Evolutionary conservation across 2,797 vertebrate species (phyloP).

Genomic region (Taenioides sp.): DNA sequence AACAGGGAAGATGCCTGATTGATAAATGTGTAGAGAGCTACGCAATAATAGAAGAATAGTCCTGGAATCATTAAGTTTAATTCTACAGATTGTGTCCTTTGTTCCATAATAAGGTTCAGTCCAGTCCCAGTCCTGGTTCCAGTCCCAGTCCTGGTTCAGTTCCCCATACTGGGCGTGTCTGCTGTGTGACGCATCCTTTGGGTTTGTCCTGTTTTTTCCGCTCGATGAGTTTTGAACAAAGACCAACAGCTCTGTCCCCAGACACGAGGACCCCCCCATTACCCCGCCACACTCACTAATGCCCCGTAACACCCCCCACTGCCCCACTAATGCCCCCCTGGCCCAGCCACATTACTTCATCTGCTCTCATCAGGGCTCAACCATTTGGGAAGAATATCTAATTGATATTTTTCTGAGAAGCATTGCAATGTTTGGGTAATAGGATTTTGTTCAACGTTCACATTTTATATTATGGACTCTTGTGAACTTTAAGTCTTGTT

Average conservation of each 20-base stretch:
- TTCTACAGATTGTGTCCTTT: no score
- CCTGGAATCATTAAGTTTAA: neutral
- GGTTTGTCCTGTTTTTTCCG: constrained; percentile 64
- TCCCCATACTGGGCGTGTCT: neutral
- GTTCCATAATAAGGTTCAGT: neutral
- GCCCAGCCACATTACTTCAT: neutral
- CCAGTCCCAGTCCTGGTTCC: neutral
- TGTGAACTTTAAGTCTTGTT: no score
- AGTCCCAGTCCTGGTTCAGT: neutral
- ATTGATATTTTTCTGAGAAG: no score
- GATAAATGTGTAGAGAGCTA: no score
- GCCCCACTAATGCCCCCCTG: neutral
- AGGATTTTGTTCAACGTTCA: no score
- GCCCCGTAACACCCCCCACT: neutral
- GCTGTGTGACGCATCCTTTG: constrained; percentile 28
- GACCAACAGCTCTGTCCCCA: constrained; percentile 61
- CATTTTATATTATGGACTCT: no score
- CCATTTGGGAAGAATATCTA: no score
- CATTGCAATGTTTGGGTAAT: no score
- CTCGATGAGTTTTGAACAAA: constrained; percentile 70
- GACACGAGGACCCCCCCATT: constrained; percentile 44
- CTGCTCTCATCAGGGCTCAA: neutral
- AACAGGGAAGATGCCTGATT: no score
- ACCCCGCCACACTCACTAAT: constrained; percentile 25
- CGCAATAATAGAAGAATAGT: neutral